These are phyloP conservation scores for Agrilus biguttatus DNA, from an alignment of 2,888 invertebrate genomes.

Conservation along the genomic window DNA sequence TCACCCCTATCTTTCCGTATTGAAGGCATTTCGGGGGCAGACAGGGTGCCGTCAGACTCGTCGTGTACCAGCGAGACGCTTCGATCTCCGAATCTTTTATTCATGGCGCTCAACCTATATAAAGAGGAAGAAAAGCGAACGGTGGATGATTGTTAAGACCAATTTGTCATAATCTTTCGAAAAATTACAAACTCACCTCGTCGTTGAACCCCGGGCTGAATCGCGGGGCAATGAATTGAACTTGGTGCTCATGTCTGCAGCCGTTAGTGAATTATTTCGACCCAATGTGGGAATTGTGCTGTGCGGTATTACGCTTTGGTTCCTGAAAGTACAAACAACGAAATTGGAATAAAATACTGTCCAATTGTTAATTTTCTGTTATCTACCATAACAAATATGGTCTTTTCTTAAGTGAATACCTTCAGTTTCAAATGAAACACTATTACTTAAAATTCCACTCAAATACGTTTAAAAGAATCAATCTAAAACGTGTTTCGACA, in stretches of 20 bases:
- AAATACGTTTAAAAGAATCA: no score
- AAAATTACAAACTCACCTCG: slow-evolving; percentile 25
- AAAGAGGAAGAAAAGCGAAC: slow-evolving; percentile 1
- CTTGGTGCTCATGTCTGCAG: slow-evolving; percentile 48
- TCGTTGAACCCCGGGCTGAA: slow-evolving; percentile 41
- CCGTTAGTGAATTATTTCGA: slow-evolving; percentile 31
- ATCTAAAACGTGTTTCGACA: no score
- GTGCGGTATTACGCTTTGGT: slow-evolving; percentile 30
- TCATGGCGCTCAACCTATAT: slow-evolving; percentile 29
- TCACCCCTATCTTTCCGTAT: slow-evolving; percentile 48
- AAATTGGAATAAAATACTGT: no score
- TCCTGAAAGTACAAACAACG: slow-evolving; percentile 14
- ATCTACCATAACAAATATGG: no score
- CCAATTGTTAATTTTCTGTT: no score
- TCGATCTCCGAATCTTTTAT: slow-evolving; percentile 36
- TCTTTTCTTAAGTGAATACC: no score
- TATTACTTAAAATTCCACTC: no score
- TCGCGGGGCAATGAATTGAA: slow-evolving; percentile 62
- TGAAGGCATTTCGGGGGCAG: slow-evolving; percentile 66
- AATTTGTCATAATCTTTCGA: slow-evolving; percentile 5
- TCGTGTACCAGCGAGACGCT: slow-evolving; percentile 46
- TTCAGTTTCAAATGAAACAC: no score
- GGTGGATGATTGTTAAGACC: slow-evolving; percentile 1
- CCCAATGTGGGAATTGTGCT: slow-evolving; percentile 32
- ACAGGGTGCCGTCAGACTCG: slow-evolving; percentile 66